phyloP scores from a whole-genome alignment of 2,113 vertebrate genomes.

The Oenanthe oenanthe region DNA sequence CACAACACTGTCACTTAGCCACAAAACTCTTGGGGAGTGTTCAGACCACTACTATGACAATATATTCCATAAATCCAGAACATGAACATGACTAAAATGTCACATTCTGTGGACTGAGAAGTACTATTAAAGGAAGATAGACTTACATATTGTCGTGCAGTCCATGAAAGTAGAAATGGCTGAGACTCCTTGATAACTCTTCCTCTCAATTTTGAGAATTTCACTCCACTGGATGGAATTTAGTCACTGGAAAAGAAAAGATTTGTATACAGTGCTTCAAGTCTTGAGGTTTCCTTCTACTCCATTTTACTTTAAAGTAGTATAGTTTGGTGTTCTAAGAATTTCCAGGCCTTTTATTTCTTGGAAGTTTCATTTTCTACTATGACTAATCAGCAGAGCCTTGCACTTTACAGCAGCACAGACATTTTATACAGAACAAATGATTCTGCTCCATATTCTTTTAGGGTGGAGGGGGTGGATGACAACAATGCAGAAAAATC shows the following conservation, averaged over 20 bases:
- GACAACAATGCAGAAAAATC: background rate
- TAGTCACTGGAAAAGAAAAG: background rate
- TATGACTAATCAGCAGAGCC: background rate
- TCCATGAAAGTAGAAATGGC: background rate
- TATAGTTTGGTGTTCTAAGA: background rate
- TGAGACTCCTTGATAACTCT: background rate
- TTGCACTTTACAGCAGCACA: background rate
- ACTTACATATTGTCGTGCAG: background rate
- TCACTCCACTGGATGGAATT: background rate
- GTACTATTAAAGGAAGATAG: background rate
- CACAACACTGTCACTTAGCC: background rate
- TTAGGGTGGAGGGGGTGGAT: background rate
- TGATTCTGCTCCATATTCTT: background rate
- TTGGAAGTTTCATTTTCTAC: background rate
- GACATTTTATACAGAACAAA: background rate
- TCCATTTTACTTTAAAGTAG: background rate
- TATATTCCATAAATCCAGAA: background rate
- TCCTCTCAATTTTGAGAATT: background rate
- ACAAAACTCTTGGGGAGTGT: background rate
- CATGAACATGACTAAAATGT: background rate
- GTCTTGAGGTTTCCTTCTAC: background rate
- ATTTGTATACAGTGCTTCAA: background rate
- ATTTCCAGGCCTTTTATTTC: background rate
- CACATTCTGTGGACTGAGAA: background rate
- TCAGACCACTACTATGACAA: background rate